Evolutionary conservation across 1,140 invertebrate species (phyloP).

Genomic region (Thalassaphorura encarpata): DNA sequence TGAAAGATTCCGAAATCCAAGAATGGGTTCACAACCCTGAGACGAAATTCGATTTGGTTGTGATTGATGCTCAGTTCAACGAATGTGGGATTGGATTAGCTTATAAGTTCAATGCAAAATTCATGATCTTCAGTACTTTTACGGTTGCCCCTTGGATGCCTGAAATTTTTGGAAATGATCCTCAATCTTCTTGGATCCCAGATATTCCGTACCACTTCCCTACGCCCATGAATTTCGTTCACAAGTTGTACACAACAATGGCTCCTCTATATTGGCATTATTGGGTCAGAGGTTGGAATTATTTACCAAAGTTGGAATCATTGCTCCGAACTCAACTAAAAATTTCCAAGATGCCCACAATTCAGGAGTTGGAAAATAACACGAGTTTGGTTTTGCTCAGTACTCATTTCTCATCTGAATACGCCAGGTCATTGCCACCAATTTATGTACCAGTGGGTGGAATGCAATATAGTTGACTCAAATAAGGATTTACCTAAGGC

Average conservation of each 20-base stretch:
- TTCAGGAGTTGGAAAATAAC: conserved; percentile 11
- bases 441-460: neutral
- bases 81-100: neutral
- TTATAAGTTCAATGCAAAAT: neutral
- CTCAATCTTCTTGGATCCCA: neutral
- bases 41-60: neutral
- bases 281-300: neutral
- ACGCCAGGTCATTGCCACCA: conserved; percentile 6
- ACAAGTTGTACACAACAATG: neutral
- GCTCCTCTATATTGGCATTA: neutral
- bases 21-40: no score
- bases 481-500: no score
- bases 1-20: no score
- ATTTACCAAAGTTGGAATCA: neutral
- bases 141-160: neutral
- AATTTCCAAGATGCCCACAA: neutral
- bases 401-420: neutral
- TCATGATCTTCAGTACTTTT: neutral
- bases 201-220: neutral
- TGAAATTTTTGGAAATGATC: neutral
- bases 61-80: neutral
- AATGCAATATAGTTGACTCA: no score
- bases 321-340: neutral
- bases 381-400: conserved; percentile 10
- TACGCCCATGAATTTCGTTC: neutral